Evolutionary conservation across 2,888 invertebrate species (phyloP), one percentile per base, ranked within the genome.

Genomic region (Yponomeuta sedellus): DNA sequence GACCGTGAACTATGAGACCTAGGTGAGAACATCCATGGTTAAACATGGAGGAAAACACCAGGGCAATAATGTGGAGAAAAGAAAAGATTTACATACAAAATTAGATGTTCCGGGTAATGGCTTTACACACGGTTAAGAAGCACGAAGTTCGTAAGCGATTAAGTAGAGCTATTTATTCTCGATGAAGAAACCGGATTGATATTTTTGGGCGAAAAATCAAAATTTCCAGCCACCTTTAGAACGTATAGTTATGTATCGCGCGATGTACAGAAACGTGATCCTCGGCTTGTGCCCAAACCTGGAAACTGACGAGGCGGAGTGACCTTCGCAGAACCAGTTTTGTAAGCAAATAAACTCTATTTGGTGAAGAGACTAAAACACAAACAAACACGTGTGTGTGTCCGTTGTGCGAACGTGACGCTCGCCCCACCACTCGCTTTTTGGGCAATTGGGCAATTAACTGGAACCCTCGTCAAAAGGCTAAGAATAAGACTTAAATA

Each of bases 1-100:
- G 66, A 65, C 28, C 61, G 61, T 61, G 61, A 61, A 61, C 61
- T 61, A 61, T 61, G 61, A 25, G 28, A 5, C 20, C 22, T 20
- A 52, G 59, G 1, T 20, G 59, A 59, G 22, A 59, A 20, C 20
- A 8, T 19, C 25, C 20, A 12, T 52, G 44, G 44, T 16, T 52
- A 52, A 52, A 16, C 16, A 52, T 3, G 16, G 44, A 52, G 44
- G 44, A 52, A 52, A 52, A 12, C 12, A 4, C 16, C 44, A 16
- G 1, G 44, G 44, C 44, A 52, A 16, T 52, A 16, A 52, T 52
- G 16, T 52, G 44, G 12, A 16, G 44, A 16, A 52, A 52, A 16
- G 44, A 52, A 16, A 12, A 52, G 44, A 52, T 52, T 52, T 52
- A 12, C 44, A 12, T 52, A 12, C 44, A 16, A 52, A 52, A 52